Conservation (phyloP, 2,888 invertebrate species). For the Xanthostigma xanthostigma region DNA sequence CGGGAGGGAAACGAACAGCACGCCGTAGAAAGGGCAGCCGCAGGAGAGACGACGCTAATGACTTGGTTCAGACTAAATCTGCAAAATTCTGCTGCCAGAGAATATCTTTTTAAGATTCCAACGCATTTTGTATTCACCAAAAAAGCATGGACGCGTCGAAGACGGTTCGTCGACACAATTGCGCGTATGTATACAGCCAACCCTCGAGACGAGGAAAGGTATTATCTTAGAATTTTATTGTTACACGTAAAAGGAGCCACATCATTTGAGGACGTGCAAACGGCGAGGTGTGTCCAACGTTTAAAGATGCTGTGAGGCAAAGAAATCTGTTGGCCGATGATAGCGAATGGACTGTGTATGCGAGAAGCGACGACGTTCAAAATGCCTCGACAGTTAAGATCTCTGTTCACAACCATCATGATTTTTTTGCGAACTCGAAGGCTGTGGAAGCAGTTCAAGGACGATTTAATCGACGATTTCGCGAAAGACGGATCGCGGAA, state of each 20-base stretch:
- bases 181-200: slow-evolving; percentile 17
- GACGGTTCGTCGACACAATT: slow-evolving; percentile 3
- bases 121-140: slow-evolving; percentile 9
- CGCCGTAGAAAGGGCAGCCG: too few species aligned
- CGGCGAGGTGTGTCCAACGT: too few species aligned
- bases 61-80: slow-evolving; percentile 16
- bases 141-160: not conserved
- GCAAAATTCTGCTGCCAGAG: not conserved
- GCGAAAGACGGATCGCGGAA: not conserved
- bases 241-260: too few species aligned
- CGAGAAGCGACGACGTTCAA: slow-evolving; percentile 14
- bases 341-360: slow-evolving; percentile 16
- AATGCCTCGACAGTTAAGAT: too few species aligned
- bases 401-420: slow-evolving; percentile 20
- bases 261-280: too few species aligned
- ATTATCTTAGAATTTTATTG: too few species aligned
- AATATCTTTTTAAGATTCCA: slow-evolving; percentile 12
- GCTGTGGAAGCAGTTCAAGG: slow-evolving; percentile 16
- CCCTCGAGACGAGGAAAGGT: slow-evolving; percentile 16
- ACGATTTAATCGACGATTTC: slow-evolving; percentile 13
- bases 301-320: slow-evolving; percentile 10
- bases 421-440: slow-evolving; percentile 17
- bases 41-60: slow-evolving; percentile 14
- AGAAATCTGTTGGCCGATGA: slow-evolving; percentile 19
- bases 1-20: too few species aligned